Conservation (phyloP, 2,888 invertebrate species). For the Himalopsyche kuldschensis region DNA sequence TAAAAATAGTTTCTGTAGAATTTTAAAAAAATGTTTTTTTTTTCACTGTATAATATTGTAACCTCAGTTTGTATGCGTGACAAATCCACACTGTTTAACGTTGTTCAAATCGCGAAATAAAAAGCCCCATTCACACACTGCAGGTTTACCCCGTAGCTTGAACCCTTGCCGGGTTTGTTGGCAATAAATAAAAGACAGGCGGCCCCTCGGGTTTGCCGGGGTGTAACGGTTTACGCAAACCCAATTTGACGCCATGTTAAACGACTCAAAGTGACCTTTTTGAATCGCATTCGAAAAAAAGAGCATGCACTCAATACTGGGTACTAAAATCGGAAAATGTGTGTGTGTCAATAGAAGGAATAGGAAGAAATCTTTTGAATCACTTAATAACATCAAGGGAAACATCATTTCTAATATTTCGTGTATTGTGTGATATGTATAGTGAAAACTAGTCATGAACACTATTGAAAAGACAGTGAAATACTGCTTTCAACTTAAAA, state of each 20-base stretch:
- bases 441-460: too few relatives aligned
- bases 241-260: constrained; percentile 40
- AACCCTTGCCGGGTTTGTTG: constrained; percentile 2
- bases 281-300: neutral
- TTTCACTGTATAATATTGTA: too few relatives aligned
- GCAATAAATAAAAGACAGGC: constrained; percentile 34
- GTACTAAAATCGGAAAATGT: neutral
- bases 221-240: constrained; percentile 35
- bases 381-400: too few relatives aligned
- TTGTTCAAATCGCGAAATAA: neutral
- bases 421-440: too few relatives aligned
- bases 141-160: neutral
- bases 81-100: neutral
- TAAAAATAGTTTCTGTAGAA: too few relatives aligned
- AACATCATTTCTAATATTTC: too few relatives aligned
- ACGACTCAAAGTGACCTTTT: constrained; percentile 11
- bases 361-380: too few relatives aligned
- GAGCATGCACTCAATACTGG: neutral
- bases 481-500: too few relatives aligned
- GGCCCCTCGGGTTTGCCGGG: constrained; percentile 23
- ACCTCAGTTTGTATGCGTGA: too few relatives aligned
- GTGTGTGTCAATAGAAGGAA: too few relatives aligned
- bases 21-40: too few relatives aligned
- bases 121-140: neutral
- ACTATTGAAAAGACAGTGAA: too few relatives aligned